Evolutionary conservation across 2,888 invertebrate species (phyloP).

Genomic region (Monochamus alternatus): DNA sequence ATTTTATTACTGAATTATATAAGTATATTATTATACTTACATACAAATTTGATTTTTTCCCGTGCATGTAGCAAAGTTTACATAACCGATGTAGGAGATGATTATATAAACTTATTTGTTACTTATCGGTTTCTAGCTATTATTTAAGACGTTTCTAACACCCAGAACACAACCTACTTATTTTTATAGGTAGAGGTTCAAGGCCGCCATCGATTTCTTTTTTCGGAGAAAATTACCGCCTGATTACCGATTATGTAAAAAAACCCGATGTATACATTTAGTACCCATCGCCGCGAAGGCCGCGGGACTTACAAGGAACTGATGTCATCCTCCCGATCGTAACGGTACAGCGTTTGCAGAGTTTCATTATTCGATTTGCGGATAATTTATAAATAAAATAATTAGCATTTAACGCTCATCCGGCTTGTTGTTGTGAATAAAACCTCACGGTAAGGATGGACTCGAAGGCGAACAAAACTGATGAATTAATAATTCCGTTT

Average conservation of each 20-base stretch:
- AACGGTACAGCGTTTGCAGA: constrained; percentile 12
- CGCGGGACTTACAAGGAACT: constrained; percentile 1
- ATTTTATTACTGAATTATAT: no score
- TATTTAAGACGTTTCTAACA: not conserved
- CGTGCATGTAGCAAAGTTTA: no score
- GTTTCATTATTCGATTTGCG: constrained; percentile 17
- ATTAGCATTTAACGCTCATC: constrained; percentile 10
- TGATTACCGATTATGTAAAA: not conserved
- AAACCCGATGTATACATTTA: not conserved
- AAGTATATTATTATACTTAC: no score
- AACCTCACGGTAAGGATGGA: constrained; percentile 3
- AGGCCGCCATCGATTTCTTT: not conserved
- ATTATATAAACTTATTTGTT: no score
- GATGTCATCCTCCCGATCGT: constrained; percentile 17
- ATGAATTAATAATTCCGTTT: constrained; percentile 10
- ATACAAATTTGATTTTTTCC: no score
- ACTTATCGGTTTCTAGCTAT: no score
- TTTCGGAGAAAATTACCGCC: not conserved
- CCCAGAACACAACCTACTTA: not conserved
- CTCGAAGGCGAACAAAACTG: not conserved
- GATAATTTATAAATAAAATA: constrained; percentile 7
- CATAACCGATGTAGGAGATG: no score
- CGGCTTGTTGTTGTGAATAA: constrained; percentile 17
- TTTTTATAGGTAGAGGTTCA: not conserved
- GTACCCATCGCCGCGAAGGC: constrained; percentile 1